Evolutionary conservation across 2,888 invertebrate species (phyloP), one percentile per base, ranked within the genome.

Genomic region (Chloroclysta siterata): DNA sequence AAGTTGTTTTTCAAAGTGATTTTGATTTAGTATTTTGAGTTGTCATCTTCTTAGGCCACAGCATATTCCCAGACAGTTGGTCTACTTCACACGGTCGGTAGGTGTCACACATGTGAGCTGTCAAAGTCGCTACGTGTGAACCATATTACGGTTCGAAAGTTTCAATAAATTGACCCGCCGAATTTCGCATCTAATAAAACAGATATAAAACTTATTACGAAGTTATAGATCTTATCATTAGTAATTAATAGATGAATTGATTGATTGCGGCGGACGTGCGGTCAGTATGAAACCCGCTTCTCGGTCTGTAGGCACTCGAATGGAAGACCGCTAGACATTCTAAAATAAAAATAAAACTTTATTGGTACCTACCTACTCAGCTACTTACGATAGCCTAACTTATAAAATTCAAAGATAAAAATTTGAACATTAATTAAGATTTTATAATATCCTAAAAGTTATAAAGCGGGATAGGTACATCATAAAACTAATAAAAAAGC

Each of bases 201-300:
- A n/a, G 17, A 46, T 17, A 17, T 17, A 46, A 15, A 44, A 44
- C 44, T 15, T 15, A 44, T 44, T 44, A 39, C 8, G 8, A 11
- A 39, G 36, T 11, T 11, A 39, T 39, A 11, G 44, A 44, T 44
- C 15, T 15, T n/a, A n/a, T 48, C 22, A n/a, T 22, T 15, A 36
- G 11, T 54, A 33, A 36, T 46, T 14, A 46, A 29, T 13, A 33
- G 11, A 10, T 36, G 17, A 36, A 8, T 36, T 56, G 55, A 56
- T 57, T 50, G 15, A 57, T 55, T 56, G 39, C n/a, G 41, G 14
- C 47, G 39, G 56, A 56, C 48, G 41, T 56, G 56, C 48, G 47
- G 33, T 36, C 33, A 17, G 36, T 17, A 39, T 44, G 6, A 15
- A 15, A 1, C 14, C 15, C 6, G 15, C 44, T 44, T 15, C 8